Conservation (phyloP, 2,113 vertebrate genomes). For the Otus sunia region DNA sequence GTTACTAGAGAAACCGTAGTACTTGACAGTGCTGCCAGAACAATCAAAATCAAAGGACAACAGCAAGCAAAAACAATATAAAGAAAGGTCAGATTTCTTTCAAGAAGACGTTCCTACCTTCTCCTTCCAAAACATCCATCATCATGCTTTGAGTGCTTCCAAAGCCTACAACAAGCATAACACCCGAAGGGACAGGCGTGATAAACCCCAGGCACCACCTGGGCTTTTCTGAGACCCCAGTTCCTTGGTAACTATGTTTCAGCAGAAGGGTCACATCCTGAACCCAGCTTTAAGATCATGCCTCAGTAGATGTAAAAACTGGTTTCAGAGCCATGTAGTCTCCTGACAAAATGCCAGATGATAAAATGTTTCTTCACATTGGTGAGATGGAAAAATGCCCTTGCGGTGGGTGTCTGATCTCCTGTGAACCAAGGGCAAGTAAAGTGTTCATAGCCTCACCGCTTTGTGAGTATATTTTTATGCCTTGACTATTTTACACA, state of each 20-base stretch:
- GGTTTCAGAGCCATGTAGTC: not conserved
- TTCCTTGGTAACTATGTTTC: not conserved
- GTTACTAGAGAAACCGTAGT: not conserved
- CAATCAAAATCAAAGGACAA: not conserved
- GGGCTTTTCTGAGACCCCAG: not conserved
- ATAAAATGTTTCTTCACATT: not conserved
- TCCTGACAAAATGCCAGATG: not conserved
- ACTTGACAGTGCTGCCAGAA: not conserved
- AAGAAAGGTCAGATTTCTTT: not conserved
- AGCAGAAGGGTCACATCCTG: not conserved
- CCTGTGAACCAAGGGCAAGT: not conserved
- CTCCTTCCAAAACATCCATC: not conserved
- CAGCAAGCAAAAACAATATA: not conserved
- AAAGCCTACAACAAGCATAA: not conserved
- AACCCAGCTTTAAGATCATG: not conserved
- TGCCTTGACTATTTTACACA: not conserved
- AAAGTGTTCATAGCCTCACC: not conserved
- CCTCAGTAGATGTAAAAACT: not conserved
- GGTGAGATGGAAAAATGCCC: not conserved
- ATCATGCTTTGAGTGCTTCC: not conserved
- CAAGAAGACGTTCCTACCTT: not conserved
- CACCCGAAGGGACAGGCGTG: rapidly evolving
- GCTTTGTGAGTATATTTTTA: not conserved
- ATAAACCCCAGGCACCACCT: not conserved
- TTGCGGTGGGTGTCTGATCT: not conserved